Evolutionary conservation across 2,797 vertebrate genomes (phyloP).

Genomic region (Netta rufina): DNA sequence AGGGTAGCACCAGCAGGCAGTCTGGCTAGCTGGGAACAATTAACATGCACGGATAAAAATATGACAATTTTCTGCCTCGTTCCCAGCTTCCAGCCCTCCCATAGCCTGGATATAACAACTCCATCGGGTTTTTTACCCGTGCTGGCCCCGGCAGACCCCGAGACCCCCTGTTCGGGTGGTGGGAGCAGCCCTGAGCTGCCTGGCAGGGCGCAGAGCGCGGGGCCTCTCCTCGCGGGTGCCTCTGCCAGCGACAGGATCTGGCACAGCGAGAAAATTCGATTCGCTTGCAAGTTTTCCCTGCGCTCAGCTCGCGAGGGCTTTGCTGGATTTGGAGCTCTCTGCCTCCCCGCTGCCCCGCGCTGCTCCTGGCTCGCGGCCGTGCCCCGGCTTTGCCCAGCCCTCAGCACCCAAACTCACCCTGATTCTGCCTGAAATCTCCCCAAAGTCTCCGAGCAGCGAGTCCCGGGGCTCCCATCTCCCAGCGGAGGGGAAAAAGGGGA

Average conservation of each 20-base stretch:
- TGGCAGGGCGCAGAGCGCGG: background rate
- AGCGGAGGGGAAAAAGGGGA: rapidly evolving
- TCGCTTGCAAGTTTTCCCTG: slow-evolving; percentile 43
- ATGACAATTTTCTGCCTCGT: background rate
- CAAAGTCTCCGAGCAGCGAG: background rate
- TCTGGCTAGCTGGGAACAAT: background rate
- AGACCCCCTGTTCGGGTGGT: background rate
- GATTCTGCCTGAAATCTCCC: background rate
- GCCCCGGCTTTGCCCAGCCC: background rate
- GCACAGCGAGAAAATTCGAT: slow-evolving; percentile 36
- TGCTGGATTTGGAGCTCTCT: slow-evolving; percentile 56
- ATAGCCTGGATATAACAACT: background rate
- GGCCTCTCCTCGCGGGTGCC: background rate
- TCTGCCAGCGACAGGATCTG: slow-evolving; percentile 63
- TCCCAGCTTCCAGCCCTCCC: background rate
- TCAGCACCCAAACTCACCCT: background rate
- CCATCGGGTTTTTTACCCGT: background rate
- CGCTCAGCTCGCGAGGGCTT: background rate
- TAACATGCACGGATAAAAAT: background rate
- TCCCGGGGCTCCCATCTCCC: background rate
- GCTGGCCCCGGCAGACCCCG: background rate
- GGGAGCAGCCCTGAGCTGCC: background rate
- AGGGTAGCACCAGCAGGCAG: slow-evolving; percentile 20
- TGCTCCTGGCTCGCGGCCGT: rapidly evolving
- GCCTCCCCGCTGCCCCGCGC: background rate